Percentiles rank a stretch among this genome's conserved stretches.
Evolutionary conservation across 2,888 invertebrate species (phyloP).

Genomic region (Caenorhabditis uteleia): DNA sequence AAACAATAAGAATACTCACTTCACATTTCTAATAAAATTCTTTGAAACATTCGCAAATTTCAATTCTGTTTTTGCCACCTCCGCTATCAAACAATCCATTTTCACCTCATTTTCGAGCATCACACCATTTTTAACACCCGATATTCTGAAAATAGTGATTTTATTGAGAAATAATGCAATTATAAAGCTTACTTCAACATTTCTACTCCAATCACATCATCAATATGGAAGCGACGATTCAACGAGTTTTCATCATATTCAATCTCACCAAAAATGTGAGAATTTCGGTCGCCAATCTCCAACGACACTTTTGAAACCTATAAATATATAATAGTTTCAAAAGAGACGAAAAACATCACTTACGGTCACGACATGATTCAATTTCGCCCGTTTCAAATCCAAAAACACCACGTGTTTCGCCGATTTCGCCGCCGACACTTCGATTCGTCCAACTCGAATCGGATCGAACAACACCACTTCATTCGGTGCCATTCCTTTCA

Average conservation of each 20-base stretch:
- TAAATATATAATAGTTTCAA: no score
- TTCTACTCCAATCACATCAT: conserved; percentile 14
- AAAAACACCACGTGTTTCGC: conserved; percentile 13
- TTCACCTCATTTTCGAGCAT: conserved; percentile 7
- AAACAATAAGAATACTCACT: neutral
- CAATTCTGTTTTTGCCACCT: conserved; percentile 35
- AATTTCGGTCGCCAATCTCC: conserved; percentile 15
- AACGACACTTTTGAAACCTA: conserved; percentile 18
- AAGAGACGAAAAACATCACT: no score
- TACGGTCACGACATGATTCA: conserved; percentile 15
- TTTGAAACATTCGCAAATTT: conserved; percentile 22
- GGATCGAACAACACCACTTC: conserved; percentile 7
- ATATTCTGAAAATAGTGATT: conserved; percentile 14
- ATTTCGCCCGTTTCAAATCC: conserved; percentile 3
- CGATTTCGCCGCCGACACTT: neutral
- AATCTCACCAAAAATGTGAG: conserved; percentile 8
- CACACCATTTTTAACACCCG: conserved; percentile 1
- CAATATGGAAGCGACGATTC: conserved; percentile 7
- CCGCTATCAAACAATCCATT: conserved; percentile 45
- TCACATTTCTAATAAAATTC: conserved; percentile 1
- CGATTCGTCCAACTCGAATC: conserved; percentile 12
- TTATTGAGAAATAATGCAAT: neutral
- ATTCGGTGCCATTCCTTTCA: conserved; percentile 5
- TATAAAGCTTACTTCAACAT: conserved; percentile 17
- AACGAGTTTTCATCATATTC: conserved; percentile 33